Base-by-base conservation (phyloP, 2,113 vertebrate genomes). In the Turnix velox region DNA sequence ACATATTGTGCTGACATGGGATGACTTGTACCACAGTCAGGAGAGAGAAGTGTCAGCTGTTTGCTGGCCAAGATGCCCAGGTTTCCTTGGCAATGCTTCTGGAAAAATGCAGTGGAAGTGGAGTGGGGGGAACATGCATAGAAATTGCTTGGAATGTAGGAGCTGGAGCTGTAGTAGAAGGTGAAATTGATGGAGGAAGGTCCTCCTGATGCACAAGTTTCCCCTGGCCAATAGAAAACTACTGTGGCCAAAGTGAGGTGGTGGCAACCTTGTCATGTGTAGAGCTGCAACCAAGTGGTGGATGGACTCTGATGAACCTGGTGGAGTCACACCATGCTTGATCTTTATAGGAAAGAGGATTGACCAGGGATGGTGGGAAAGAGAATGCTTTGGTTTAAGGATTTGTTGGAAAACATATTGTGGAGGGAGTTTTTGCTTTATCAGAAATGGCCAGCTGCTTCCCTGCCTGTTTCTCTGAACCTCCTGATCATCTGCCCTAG, bases 21-120 rank as follows among this genome's bases (percentile, higher is more conserved):
- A 27, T 5, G 17, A 39, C 80, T 58, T 18, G 43, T 83, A 77
- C 68, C 81, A n/a, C 73, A 35, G 37, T 18, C 33, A 40, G 59
- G 67, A 40, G 40, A 91, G 45, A 90, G 59, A 62, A 40, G 24
- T 61, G 84, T 69, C 25, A 18, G 54, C 25, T 6, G 40, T 9
- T 2, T 7, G 19, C 57, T 9, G 7, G 1, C 11, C 14, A 27
- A 62, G 55, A 5, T 94, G 81, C 79, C 91, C 49, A n/a, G 55
- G 84, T 95, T 95, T 89, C 95, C 93, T 90, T 96, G 93, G 91
- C 30, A 45, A 75, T 93, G 83, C 72, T 85, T 75, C 78, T 89
- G 87, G 66, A 87, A 88, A 94, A 68, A 67, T 9, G 61, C 7
- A 79, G 87, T 61, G 84, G 63, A 72, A 66, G 28, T 1, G 3